Evolutionary conservation across 1,140 invertebrate species (phyloP).

Genomic region (Scylla paramamosain): DNA sequence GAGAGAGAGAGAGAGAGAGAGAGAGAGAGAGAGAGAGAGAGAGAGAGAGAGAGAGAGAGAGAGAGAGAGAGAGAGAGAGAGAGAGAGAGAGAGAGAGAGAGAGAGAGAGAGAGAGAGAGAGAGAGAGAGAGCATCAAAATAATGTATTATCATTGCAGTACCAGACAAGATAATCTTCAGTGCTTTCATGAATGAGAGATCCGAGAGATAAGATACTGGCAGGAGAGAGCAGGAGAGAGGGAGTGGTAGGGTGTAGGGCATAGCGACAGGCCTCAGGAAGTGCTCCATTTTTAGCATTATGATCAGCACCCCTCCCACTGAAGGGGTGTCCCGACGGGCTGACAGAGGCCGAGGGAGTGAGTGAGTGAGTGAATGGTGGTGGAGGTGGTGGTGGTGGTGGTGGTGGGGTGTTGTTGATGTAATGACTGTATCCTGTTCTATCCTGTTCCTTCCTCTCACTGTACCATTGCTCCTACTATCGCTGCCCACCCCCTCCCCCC

Average conservation of each 20-base stretch:
- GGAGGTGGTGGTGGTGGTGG: not conserved
- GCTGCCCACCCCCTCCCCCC: not conserved
- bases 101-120: not conserved
- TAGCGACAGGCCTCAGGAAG: not conserved
- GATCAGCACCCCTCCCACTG: not conserved
- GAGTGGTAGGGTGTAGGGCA: too few species aligned
- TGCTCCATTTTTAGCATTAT: not conserved
- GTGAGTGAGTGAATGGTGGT: not conserved
- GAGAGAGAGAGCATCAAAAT: not conserved
- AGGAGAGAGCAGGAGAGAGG: slow-evolving; percentile 9
- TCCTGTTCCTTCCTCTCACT: too few species aligned
- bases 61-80: not conserved
- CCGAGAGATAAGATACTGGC: not conserved
- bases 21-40: not conserved
- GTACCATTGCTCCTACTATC: not conserved
- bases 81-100: not conserved
- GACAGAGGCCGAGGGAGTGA: not conserved
- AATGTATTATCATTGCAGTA: not conserved
- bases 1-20: not conserved
- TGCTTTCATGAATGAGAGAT: not conserved
- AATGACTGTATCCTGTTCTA: not conserved
- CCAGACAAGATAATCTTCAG: not conserved
- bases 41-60: not conserved
- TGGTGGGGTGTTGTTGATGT: not conserved
- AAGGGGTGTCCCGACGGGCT: not conserved